A percentile compares a stretch with the other conserved stretches of the same genome.
Conservation (phyloP, 2,888 invertebrate species). For the Conchocele bisecta region DNA sequence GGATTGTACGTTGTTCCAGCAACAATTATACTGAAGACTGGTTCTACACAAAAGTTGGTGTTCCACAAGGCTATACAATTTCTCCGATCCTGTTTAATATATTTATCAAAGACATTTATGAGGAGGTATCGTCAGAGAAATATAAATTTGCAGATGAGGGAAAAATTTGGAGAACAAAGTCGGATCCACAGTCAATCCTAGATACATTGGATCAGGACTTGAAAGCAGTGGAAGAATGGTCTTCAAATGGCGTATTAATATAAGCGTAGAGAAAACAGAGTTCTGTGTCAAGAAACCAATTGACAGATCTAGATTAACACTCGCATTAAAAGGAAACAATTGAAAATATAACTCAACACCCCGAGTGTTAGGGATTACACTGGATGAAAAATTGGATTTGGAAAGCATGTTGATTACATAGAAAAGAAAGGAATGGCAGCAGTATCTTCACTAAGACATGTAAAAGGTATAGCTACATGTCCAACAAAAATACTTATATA, state of each 20-base stretch:
- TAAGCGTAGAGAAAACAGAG: constrained; percentile 10
- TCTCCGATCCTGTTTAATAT: constrained; percentile 36
- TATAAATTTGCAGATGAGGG: constrained; percentile 43
- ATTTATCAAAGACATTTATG: constrained; percentile 14
- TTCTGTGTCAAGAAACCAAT: neutral
- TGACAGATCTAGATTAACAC: neutral
- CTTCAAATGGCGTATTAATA: constrained; percentile 20
- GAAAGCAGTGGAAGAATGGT: neutral
- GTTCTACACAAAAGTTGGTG: constrained; percentile 5
- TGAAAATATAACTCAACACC: neutral
- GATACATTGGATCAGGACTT: neutral
- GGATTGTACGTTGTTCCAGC: constrained; percentile 1
- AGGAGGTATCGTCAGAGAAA: neutral
- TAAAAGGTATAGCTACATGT: no score
- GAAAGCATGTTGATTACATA: no score
- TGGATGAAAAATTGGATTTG: constrained; percentile 22
- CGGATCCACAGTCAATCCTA: neutral
- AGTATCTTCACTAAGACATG: no score
- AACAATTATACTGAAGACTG: neutral
- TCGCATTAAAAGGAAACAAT: neutral
- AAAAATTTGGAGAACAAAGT: constrained; percentile 30
- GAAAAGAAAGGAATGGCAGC: no score
- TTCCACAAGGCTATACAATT: constrained; percentile 32
- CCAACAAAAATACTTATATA: no score
- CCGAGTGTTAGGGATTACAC: constrained; percentile 11